Percentiles rank a stretch among this genome's conserved stretches.
phyloP scores from a whole-genome alignment of 2,888 invertebrate genomes.

The Scaptodrosophila latifasciaeformis region DNA sequence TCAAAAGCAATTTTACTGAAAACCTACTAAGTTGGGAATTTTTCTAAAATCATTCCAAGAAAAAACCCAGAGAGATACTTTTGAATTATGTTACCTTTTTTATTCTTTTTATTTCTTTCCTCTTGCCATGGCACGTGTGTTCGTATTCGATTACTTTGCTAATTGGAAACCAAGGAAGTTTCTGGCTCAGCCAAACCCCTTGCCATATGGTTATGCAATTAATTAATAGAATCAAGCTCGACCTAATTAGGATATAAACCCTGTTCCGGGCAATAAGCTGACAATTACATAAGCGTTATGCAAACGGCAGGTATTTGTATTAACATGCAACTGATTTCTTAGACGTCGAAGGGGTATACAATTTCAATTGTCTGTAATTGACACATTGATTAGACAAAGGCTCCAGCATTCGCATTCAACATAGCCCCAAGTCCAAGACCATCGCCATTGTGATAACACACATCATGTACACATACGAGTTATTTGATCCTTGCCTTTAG shows the following conservation, averaged over 20 bases:
- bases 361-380: slow-evolving; percentile 46
- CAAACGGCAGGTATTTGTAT: slow-evolving; percentile 3
- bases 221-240: slow-evolving; percentile 43
- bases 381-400: slow-evolving; percentile 42
- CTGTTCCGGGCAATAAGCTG: slow-evolving; percentile 45
- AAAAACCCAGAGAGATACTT: too few relatives aligned
- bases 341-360: background rate
- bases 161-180: too few relatives aligned
- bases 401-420: slow-evolving; percentile 26
- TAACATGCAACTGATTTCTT: too few relatives aligned
- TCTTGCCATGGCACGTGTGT: too few relatives aligned
- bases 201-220: slow-evolving; percentile 18
- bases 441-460: too few relatives aligned
- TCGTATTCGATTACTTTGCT: slow-evolving; percentile 9
- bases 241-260: slow-evolving; percentile 49
- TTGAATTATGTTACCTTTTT: too few relatives aligned
- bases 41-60: too few relatives aligned
- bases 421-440: slow-evolving; percentile 25
- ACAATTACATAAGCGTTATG: slow-evolving; percentile 53
- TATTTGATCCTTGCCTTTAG: too few relatives aligned
- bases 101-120: too few relatives aligned
- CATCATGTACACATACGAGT: too few relatives aligned
- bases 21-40: too few relatives aligned
- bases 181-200: background rate
- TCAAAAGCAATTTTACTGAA: too few relatives aligned